phyloP scores from a whole-genome alignment of 2,113 vertebrate species.

The Leuciscus idus region DNA sequence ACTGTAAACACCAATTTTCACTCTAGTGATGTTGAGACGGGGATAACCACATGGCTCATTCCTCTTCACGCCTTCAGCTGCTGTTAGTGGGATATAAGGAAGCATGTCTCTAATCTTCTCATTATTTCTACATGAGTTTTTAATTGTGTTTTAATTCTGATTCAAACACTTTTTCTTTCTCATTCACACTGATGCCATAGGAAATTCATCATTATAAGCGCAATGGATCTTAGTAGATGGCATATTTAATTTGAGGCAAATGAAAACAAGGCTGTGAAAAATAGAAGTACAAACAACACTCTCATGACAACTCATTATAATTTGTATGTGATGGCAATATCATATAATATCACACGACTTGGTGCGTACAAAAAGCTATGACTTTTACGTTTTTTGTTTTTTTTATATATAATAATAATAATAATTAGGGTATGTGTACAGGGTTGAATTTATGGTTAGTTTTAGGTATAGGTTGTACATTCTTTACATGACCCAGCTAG shows the following conservation, averaged over 20 bases:
- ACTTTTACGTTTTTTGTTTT: neutral
- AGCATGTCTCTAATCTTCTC: neutral
- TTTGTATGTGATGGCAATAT: neutral
- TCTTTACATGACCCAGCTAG: too few relatives aligned
- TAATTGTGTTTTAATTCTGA: slow-evolving; percentile 22
- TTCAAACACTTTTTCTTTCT: neutral
- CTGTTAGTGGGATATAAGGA: slow-evolving; percentile 6
- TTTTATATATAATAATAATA: neutral
- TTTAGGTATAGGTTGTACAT: neutral
- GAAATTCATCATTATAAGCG: neutral
- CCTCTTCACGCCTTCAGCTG: neutral
- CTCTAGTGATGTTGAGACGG: slow-evolving; percentile 16
- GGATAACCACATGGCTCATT: slow-evolving; percentile 8
- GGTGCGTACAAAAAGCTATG: neutral
- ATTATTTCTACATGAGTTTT: neutral
- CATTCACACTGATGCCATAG: neutral
- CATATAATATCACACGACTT: neutral
- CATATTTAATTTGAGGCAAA: neutral
- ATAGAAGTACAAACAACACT: neutral
- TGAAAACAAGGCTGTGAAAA: neutral
- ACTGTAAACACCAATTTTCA: slow-evolving; percentile 46
- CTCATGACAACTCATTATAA: neutral
- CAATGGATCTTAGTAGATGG: neutral
- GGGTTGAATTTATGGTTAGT: neutral
- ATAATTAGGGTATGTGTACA: neutral